A percentile compares a stretch with the other conserved stretches of the same genome.
Conservation (phyloP, 2,113 vertebrate species). For the Actenoides lindsayi region DNA sequence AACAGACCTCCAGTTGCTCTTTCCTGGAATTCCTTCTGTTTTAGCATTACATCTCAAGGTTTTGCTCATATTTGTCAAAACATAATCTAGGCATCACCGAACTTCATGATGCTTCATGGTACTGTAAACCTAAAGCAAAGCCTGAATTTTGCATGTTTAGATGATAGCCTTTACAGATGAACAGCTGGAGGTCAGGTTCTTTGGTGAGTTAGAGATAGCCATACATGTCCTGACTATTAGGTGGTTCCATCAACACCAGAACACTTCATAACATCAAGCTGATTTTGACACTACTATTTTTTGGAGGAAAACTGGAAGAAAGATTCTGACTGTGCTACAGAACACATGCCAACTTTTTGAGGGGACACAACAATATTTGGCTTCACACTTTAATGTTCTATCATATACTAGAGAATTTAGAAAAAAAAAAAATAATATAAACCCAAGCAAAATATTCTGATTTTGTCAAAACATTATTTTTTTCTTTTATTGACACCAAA, state of each 20-base stretch:
- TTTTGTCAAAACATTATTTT: conserved; percentile 38
- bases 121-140: not conserved
- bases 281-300: not conserved
- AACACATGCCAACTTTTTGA: not conserved
- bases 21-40: not conserved
- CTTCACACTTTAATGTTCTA: conserved; percentile 17
- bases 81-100: not conserved
- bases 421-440: not conserved
- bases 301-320: not conserved
- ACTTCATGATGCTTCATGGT: not conserved
- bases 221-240: not conserved
- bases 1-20: not conserved
- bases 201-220: not conserved
- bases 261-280: not conserved
- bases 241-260: not conserved
- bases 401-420: not conserved
- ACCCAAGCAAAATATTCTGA: not conserved
- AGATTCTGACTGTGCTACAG: not conserved
- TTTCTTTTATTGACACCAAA: conserved; percentile 22
- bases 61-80: not conserved
- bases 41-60: not conserved
- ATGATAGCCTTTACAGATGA: not conserved
- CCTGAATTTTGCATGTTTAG: not conserved
- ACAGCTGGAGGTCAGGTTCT: not conserved
- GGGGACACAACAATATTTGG: not conserved